Evolutionary conservation across 1,140 invertebrate genomes (phyloP).

Genomic region (Lepidurus packardi): DNA sequence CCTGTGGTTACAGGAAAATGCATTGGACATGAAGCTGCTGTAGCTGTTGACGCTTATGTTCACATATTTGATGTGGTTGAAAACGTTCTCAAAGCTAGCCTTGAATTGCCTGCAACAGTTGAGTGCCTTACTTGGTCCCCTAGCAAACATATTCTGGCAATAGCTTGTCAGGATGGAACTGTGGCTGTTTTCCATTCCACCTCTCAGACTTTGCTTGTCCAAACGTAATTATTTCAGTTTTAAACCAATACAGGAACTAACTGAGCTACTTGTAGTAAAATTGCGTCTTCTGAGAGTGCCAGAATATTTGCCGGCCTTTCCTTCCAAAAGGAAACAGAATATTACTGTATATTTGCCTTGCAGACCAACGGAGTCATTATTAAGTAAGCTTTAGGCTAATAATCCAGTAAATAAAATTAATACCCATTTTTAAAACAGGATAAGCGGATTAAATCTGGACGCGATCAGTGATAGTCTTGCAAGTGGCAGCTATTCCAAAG

Average conservation of each 20-base stretch:
- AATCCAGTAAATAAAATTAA: background rate
- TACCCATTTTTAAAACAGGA: background rate
- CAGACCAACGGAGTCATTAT: background rate
- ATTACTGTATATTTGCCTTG: background rate
- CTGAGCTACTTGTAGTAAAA: background rate
- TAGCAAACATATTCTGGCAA: background rate
- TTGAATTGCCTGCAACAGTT: background rate
- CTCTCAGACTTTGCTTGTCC: background rate
- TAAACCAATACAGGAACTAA: background rate
- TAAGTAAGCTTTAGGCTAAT: background rate
- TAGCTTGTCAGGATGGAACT: background rate
- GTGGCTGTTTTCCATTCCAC: background rate
- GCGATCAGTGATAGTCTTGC: background rate
- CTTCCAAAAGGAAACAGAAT: background rate
- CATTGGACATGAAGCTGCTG: constrained; percentile 4
- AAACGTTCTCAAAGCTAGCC: background rate
- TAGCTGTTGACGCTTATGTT: constrained; percentile 28
- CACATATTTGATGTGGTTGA: constrained; percentile 25
- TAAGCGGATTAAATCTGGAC: background rate
- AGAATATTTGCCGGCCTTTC: constrained; percentile 1
- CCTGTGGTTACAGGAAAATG: constrained; percentile 19
- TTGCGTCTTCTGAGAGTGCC: background rate
- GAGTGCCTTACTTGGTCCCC: constrained; percentile 8
- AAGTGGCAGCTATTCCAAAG: background rate
- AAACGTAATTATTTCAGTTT: background rate